A percentile compares a stretch with the other conserved stretches of the same genome.
phyloP scores from a whole-genome alignment of 1,140 invertebrate genomes.

The honey bee (Apis mellifera) region DNA sequence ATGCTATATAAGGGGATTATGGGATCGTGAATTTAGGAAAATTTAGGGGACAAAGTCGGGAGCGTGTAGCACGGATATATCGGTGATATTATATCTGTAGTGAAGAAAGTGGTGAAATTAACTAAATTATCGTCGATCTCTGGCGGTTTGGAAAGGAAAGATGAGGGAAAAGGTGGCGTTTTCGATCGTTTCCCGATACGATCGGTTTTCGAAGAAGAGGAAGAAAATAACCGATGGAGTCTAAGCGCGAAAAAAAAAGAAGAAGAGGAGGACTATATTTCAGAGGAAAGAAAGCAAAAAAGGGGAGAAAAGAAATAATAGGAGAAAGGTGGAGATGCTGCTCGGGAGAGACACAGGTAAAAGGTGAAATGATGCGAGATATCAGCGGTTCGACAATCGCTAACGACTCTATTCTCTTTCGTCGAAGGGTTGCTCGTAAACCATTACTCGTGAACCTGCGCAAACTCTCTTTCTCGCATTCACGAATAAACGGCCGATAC shows the following conservation, averaged over 20 bases:
- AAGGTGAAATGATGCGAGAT: conserved; percentile 54
- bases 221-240: conserved; percentile 33
- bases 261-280: background rate
- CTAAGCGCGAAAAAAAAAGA: conserved; percentile 20
- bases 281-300: background rate
- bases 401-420: conserved; percentile 68
- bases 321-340: conserved; percentile 1
- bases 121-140: too few species aligned
- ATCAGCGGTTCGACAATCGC: conserved; percentile 52
- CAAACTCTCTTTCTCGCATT: conserved; percentile 13
- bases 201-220: conserved; percentile 14
- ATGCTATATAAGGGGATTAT: too few species aligned
- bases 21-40: too few species aligned
- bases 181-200: conserved; percentile 43
- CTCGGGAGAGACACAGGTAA: conserved; percentile 55
- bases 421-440: conserved; percentile 70
- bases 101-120: too few species aligned
- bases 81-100: too few species aligned
- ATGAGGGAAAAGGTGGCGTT: background rate
- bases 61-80: too few species aligned
- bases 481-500: conserved; percentile 42
- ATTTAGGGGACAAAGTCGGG: too few species aligned
- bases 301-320: conserved; percentile 4
- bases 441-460: background rate
- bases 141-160: conserved; percentile 15